These are phyloP conservation scores for Candoia aspera DNA, from an alignment of 2,113 vertebrate genomes.

Conservation along the genomic window DNA sequence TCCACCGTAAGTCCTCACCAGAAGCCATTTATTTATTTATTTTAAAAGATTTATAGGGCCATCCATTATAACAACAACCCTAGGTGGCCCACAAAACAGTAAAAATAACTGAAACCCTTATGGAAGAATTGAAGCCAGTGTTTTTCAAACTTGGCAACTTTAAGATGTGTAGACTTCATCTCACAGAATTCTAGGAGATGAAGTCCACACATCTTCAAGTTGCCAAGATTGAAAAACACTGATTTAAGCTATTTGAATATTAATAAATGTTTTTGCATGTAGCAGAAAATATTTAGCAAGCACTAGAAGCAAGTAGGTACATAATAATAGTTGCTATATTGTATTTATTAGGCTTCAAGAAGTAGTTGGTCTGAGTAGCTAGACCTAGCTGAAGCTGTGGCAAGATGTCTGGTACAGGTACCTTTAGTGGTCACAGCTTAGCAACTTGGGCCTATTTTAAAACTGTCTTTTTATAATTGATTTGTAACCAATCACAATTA, in stretches of 20 bases:
- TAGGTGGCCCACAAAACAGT: too few species aligned
- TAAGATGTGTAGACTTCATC: background rate
- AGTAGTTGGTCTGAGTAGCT: background rate
- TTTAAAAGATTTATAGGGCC: too few species aligned
- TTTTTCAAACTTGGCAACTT: background rate
- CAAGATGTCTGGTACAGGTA: background rate
- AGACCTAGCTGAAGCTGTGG: background rate
- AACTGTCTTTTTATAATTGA: background rate
- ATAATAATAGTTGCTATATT: background rate
- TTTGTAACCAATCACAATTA: background rate
- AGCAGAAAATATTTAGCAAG: background rate
- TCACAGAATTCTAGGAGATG: background rate
- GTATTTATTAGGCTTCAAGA: background rate
- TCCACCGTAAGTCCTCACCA: too few species aligned
- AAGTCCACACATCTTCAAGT: background rate
- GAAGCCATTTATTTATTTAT: too few species aligned
- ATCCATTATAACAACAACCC: too few species aligned
- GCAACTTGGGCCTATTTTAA: background rate
- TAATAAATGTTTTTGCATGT: background rate
- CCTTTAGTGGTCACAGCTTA: background rate
- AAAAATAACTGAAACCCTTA: too few species aligned
- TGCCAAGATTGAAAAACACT: background rate
- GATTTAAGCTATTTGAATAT: background rate
- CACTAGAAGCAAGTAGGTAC: background rate
- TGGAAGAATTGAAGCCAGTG: too few species aligned